Conservation (phyloP, 37 sponge, comb jelly and placozoan genomes). For the Theonella swinhoei region DNA sequence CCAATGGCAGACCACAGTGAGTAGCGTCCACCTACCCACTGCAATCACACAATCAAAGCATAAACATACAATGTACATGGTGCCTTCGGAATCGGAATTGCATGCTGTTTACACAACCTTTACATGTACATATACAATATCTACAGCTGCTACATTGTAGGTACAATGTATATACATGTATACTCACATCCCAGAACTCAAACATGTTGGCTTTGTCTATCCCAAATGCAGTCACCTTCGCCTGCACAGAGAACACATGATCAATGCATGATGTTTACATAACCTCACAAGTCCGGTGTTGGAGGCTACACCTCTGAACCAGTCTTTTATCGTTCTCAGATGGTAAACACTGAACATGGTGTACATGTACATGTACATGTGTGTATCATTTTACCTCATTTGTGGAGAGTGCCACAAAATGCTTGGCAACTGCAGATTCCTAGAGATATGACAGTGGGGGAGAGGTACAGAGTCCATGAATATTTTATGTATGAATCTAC, state of each 20-base stretch:
- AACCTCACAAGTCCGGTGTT: too few species aligned
- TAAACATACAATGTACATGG: too few species aligned
- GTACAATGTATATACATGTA: neutral
- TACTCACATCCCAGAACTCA: slow-evolving; percentile 96
- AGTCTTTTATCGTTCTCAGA: too few species aligned
- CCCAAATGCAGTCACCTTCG: slow-evolving; percentile 93
- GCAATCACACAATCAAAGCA: neutral
- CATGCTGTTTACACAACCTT: too few species aligned
- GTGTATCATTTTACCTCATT: slow-evolving; percentile 77
- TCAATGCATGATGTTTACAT: too few species aligned
- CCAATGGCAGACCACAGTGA: slow-evolving; percentile 99
- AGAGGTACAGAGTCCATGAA: too few species aligned
- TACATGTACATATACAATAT: too few species aligned
- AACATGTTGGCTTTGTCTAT: slow-evolving; percentile 97
- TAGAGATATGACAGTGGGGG: too few species aligned
- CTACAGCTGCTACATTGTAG: neutral
- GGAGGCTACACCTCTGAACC: too few species aligned
- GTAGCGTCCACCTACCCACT: slow-evolving; percentile 99
- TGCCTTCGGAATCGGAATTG: too few species aligned
- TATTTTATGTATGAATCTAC: neutral
- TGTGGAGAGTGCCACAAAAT: slow-evolving; percentile 99
- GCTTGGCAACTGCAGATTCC: slow-evolving; percentile 93
- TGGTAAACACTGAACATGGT: too few species aligned
- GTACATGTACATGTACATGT: too few species aligned
- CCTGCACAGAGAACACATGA: slow-evolving; percentile 46